A percentile compares a stretch with the other conserved stretches of the same genome.
Conservation (phyloP, 2,888 invertebrate genomes). For the Mythimna lalbum region DNA sequence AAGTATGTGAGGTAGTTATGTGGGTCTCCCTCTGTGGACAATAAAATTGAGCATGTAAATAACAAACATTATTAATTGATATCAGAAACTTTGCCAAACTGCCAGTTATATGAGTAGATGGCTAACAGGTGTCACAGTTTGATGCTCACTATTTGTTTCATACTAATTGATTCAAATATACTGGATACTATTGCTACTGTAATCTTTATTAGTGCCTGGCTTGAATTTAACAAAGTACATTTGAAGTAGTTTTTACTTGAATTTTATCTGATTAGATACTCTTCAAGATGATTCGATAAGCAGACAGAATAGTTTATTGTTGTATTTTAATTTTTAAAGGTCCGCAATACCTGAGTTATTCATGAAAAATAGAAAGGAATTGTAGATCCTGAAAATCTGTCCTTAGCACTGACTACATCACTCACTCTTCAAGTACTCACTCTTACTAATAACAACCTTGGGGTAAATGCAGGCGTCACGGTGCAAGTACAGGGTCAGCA, state of each 20-base stretch:
- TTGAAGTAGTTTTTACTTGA: slow-evolving; percentile 10
- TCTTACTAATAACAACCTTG: neutral
- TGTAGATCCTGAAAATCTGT: slow-evolving; percentile 2
- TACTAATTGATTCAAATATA: neutral
- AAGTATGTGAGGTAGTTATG: slow-evolving; percentile 98
- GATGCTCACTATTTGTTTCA: neutral
- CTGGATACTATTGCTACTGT: neutral
- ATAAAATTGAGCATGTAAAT: slow-evolving; percentile 14
- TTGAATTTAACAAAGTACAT: neutral
- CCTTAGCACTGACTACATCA: neutral
- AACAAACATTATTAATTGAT: neutral
- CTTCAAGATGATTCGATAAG: neutral
- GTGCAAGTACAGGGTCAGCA: slow-evolving; percentile 46
- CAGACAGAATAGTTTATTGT: neutral
- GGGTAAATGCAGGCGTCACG: neutral
- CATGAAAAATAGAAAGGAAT: neutral
- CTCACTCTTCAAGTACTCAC: no score
- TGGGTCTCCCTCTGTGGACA: slow-evolving; percentile 96
- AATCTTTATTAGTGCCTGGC: neutral
- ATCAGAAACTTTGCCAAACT: slow-evolving; percentile 31
- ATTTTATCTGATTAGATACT: slow-evolving; percentile 32
- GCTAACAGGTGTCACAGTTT: slow-evolving; percentile 17
- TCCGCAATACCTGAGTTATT: neutral
- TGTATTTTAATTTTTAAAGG: neutral
- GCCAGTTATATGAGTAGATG: neutral